Evolutionary conservation across 2,797 vertebrate genomes (phyloP).

Genomic region (Platyrinchus mystaceus): DNA sequence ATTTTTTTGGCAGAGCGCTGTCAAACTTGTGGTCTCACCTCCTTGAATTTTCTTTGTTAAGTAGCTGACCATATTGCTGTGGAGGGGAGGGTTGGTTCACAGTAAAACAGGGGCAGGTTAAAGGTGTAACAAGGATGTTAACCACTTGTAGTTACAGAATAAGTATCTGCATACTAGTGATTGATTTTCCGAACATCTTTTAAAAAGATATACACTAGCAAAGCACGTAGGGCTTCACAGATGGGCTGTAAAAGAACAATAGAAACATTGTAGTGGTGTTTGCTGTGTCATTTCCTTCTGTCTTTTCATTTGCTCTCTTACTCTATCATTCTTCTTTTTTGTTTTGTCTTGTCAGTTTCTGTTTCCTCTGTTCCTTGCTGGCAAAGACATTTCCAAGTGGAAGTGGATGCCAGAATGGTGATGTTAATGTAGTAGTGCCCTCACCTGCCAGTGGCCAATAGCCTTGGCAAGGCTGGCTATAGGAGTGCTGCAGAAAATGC

Average conservation of each 20-base stretch:
- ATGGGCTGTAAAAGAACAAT: neutral
- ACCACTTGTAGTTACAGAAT: neutral
- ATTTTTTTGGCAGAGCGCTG: neutral
- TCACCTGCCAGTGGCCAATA: neutral
- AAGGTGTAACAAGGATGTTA: neutral
- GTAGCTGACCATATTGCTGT: neutral
- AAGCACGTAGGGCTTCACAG: neutral
- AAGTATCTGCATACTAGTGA: neutral
- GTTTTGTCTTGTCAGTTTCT: neutral
- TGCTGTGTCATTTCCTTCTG: neutral
- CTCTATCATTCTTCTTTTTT: neutral
- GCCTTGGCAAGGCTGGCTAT: neutral
- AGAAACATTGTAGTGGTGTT: neutral
- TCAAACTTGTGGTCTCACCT: neutral
- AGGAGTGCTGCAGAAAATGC: neutral
- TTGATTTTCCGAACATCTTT: neutral
- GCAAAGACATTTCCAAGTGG: neutral
- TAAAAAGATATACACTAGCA: neutral
- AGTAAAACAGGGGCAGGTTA: neutral
- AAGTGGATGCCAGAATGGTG: neutral
- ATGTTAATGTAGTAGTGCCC: neutral
- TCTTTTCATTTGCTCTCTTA: neutral
- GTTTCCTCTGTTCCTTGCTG: neutral
- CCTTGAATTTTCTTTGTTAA: neutral
- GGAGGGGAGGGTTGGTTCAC: neutral